Evolutionary conservation across 2,797 vertebrate genomes (phyloP), one percentile per base, ranked within the genome.

Genomic region (Spondyliosoma cantharus): DNA sequence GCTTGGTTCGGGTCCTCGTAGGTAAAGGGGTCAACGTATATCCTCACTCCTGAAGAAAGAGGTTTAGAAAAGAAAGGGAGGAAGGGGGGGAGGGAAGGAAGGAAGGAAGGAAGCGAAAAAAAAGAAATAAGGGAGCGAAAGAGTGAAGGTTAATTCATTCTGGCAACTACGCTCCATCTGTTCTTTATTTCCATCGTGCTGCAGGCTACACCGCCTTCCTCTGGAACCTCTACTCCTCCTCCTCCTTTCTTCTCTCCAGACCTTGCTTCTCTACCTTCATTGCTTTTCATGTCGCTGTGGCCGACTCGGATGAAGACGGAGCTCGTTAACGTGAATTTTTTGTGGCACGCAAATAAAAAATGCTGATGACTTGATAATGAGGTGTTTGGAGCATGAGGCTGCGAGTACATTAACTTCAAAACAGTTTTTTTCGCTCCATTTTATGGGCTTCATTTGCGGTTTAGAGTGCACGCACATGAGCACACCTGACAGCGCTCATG

Each of bases 1-100:
- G 98, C 98, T 90, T 99, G 97, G 93, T 99, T 99, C 17, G 98
- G 98, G 91, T 99, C 98, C 91, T 99, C 98, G 0, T 99, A 99
- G 3, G 98, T 99, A 82, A 98, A 99, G 64, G 98, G 98, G 90
- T 99, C 98, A 49, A 99, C 97, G 3, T 99, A 99, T 63, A 97
- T 98, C 93, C 97, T 97, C 81, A 98, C 97, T 91, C 97, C 98
- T 99, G 90, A 78, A 77, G 66, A 90, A 63, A 50, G 49, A 71
- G n/a, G 74, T 56, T 78, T 58, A 59, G 17, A 80, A 80, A 92
- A 88, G 87, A 86, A 92, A 93, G 88, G 82, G 90, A 91, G 60
- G 29, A 76, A 72, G 45, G 37, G 37, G 9, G 52, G 49, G 37
- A 9, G 1, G 52, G 16, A 71, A 75, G 22, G 6, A 79, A 3